Conservation (phyloP, 2,888 invertebrate species). For the Chrysolina haemoptera region DNA sequence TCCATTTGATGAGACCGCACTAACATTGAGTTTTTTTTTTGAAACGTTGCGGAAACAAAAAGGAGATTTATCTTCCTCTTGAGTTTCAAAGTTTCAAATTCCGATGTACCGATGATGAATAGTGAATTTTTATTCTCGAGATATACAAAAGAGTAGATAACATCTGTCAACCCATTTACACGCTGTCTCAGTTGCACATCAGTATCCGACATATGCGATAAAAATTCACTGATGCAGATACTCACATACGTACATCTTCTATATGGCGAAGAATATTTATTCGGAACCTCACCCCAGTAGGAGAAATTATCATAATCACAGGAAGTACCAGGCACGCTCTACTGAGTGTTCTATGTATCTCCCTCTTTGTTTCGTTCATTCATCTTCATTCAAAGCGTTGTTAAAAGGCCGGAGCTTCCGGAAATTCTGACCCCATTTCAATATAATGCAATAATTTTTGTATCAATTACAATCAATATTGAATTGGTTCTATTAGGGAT, state of each 20-base stretch:
- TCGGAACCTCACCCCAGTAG: conserved; percentile 11
- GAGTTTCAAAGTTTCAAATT: no score
- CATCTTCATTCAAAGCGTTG: conserved; percentile 45
- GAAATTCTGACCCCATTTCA: conserved; percentile 47
- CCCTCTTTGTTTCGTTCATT: conserved; percentile 31
- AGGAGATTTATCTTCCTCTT: no score
- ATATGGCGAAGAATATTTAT: not conserved
- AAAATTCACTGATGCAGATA: not conserved
- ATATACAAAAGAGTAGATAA: no score
- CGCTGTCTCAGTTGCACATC: not conserved
- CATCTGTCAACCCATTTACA: no score
- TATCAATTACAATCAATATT: not conserved
- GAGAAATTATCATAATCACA: conserved; percentile 29
- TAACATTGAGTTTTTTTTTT: no score
- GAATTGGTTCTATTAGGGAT: not conserved
- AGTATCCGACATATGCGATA: not conserved
- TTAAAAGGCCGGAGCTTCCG: conserved; percentile 53
- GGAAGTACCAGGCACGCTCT: conserved; percentile 37
- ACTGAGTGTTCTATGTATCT: conserved; percentile 27
- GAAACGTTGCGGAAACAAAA: no score
- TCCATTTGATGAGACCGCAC: no score
- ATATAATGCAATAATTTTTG: conserved; percentile 19
- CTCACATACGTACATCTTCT: not conserved
- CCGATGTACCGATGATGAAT: no score
- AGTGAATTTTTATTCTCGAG: no score